Conservation (phyloP, 2,888 invertebrate species). For the Cremastinae sp. region DNA sequence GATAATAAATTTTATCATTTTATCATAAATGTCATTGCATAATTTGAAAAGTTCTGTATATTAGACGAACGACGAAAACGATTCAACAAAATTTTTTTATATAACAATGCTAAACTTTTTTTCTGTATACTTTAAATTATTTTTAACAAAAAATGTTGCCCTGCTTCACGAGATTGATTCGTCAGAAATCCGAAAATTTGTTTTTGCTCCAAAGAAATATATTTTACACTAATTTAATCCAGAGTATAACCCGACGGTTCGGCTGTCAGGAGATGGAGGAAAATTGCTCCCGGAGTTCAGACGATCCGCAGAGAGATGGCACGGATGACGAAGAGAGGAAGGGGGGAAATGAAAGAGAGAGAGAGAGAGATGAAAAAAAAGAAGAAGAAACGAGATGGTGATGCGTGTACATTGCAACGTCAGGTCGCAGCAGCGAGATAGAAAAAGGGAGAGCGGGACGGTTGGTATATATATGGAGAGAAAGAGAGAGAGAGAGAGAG, state of each 20-base stretch:
- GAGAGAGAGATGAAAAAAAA: conserved; percentile 45
- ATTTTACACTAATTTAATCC: conserved; percentile 2
- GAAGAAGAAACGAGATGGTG: conserved; percentile 48
- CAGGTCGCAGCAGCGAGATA: conserved; percentile 63
- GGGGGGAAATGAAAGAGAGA: conserved; percentile 40
- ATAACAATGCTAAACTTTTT: too few relatives aligned
- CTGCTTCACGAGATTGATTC: too few relatives aligned
- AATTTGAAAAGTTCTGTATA: too few relatives aligned
- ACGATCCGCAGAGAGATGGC: conserved; percentile 31
- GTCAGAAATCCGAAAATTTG: too few relatives aligned
- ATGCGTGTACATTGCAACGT: conserved; percentile 66
- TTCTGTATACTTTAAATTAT: too few relatives aligned
- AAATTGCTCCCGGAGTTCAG: conserved; percentile 27
- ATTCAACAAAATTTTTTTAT: too few relatives aligned
- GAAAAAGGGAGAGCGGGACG: conserved; percentile 30
- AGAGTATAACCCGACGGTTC: not conserved
- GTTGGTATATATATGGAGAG: too few relatives aligned
- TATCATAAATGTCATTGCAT: too few relatives aligned
- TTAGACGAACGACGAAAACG: too few relatives aligned
- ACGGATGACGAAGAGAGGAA: conserved; percentile 9
- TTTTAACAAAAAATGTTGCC: too few relatives aligned
- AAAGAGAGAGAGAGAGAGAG: conserved; percentile 54
- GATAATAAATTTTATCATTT: too few relatives aligned
- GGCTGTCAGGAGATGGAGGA: conserved; percentile 15
- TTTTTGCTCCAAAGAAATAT: too few relatives aligned